Percentiles rank a stretch among this genome's conserved stretches.
Evolutionary conservation across 2,888 invertebrate species (phyloP).

Genomic region (Cylloceria caligata): DNA sequence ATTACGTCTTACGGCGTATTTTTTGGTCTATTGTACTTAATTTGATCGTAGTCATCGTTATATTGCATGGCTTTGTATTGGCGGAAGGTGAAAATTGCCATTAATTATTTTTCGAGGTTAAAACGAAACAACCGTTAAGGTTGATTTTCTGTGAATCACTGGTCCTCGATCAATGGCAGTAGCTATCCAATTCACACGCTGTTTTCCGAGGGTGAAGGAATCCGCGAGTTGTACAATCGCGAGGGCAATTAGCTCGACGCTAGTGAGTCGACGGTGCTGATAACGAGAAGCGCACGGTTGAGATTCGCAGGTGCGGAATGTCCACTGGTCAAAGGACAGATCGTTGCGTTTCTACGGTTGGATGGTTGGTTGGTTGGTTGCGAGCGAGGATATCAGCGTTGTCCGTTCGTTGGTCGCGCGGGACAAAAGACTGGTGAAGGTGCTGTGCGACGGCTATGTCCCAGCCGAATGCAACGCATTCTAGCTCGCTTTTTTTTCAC

Average conservation of each 20-base stretch:
- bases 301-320: slow-evolving; percentile 69
- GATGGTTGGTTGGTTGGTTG: slow-evolving; percentile 35
- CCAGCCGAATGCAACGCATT: slow-evolving; percentile 45
- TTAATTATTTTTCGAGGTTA: neutral
- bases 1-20: neutral
- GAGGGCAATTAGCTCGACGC: slow-evolving; percentile 61
- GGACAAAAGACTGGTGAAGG: slow-evolving; percentile 66
- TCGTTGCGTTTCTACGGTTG: slow-evolving; percentile 62
- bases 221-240: slow-evolving; percentile 41
- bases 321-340: slow-evolving; percentile 64
- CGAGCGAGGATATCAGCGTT: slow-evolving; percentile 54
- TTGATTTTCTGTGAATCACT: neutral
- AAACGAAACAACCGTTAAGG: neutral
- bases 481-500: slow-evolving; percentile 38
- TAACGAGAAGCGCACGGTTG: slow-evolving; percentile 54
- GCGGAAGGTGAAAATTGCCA: neutral
- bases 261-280: slow-evolving; percentile 12
- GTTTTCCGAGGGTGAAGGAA: slow-evolving; percentile 23
- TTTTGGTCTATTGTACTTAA: neutral
- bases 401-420: slow-evolving; percentile 39
- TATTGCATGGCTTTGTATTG: neutral
- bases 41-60: neutral
- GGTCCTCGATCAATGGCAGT: neutral
- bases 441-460: slow-evolving; percentile 58
- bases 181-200: slow-evolving; percentile 1